A percentile compares a stretch with the other conserved stretches of the same genome.
phyloP scores from a whole-genome alignment of 1,140 invertebrate genomes.

The Drosophila novamexicana region DNA sequence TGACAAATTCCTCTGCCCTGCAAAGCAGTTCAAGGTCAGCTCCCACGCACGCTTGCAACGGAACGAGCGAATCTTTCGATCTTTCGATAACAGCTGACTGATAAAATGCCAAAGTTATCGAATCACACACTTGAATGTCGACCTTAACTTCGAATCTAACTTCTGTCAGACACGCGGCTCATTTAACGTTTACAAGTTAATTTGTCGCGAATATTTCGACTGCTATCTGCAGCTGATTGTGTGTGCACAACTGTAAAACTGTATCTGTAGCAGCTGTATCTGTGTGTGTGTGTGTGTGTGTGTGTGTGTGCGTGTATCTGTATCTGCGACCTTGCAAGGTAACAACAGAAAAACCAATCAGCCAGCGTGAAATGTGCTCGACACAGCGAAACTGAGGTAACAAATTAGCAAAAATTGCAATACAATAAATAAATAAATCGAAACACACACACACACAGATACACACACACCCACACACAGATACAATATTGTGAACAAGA shows the following conservation, averaged over 20 bases:
- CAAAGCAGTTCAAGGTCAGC: conserved; percentile 37
- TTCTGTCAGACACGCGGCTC: conserved; percentile 10
- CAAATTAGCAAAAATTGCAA: conserved; percentile 62
- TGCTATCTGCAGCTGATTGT: conserved; percentile 30
- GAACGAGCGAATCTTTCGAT: conserved; percentile 7
- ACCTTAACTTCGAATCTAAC: conserved; percentile 20
- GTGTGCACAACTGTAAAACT: conserved; percentile 2
- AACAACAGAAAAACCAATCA: conserved; percentile 70
- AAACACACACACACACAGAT: conserved; percentile 14
- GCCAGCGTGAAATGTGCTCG: conserved; percentile 55
- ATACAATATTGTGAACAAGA: conserved; percentile 49
- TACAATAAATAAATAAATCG: conserved; percentile 51
- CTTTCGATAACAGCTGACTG: conserved; percentile 50
- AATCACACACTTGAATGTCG: conserved; percentile 16
- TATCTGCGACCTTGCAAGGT: conserved; percentile 59
- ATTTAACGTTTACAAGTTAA: conserved; percentile 61
- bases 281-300: conserved; percentile 25
- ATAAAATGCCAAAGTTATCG: conserved; percentile 73
- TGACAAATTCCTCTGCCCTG: conserved; percentile 26
- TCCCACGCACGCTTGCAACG: background rate
- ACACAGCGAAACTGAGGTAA: conserved; percentile 18
- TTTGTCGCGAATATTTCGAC: conserved; percentile 55
- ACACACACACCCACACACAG: background rate
- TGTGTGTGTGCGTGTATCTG: background rate
- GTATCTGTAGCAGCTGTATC: conserved; percentile 18